Evolutionary conservation across 2,113 vertebrate species (phyloP), one percentile per base, ranked within the genome.

Genomic region (Peucedramus taeniatus): DNA sequence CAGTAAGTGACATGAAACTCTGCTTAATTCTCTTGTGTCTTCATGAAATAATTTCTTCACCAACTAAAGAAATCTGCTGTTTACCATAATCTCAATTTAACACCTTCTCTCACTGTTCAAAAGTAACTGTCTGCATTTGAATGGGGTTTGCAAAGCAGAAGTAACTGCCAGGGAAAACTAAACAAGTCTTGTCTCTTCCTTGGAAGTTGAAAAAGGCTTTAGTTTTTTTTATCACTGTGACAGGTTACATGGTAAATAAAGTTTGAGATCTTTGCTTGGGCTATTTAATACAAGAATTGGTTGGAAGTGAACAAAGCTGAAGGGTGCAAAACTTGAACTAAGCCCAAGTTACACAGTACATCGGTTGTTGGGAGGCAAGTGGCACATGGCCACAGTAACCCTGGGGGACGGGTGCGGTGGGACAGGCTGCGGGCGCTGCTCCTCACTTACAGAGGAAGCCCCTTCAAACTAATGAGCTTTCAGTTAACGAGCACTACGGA

Each of bases 11-110:
- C 50, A 90, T 89, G 96, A 90, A 96, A 88, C 82, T 96, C 95
- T 31, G 28, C 91, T 92, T 91, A 95, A 97, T 95, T 93, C 96
- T 97, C 92, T 97, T 96, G 78, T 96, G 96, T 96, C 86, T 97
- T 95, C 89, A 79, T 77, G 89, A 97, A 95, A 91, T 92, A 97
- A 91, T 93, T 97, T 97, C 93, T 97, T 92, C 56, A 87, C 86
- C 82, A 81, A 93, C 94, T 94, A 96, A 96, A 96, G 93, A 96
- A 90, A 95, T 96, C 87, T 94, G 89, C 97, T 97, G 92, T 97
- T 98, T 97, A 76, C 88, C 82, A 88, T 97, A 95, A 97, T 98
- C 97, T 97, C 95, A 95, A 97, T 96, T 97, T 97, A 96, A 94
- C 95, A 96, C 93, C 84, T 90, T 91, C 89, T 93, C 91, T 87